phyloP scores from a whole-genome alignment of 2,888 invertebrate genomes.

The Micropterix aruncella region DNA sequence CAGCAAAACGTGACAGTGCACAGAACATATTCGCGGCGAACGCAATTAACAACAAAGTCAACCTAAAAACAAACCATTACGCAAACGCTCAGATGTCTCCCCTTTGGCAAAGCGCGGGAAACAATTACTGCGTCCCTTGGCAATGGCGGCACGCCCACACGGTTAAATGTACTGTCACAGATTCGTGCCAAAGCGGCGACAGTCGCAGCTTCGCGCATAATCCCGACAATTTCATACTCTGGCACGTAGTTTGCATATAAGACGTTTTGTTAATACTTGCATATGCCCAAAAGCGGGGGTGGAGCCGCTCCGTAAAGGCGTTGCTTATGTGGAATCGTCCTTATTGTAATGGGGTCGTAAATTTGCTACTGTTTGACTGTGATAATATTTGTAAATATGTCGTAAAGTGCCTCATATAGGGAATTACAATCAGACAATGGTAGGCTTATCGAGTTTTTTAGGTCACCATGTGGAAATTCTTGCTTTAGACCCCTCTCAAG shows the following conservation, averaged over 20 bases:
- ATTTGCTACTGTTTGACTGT: not conserved
- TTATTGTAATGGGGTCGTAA: not conserved
- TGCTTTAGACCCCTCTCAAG: too few relatives aligned
- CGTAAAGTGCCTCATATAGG: too few relatives aligned
- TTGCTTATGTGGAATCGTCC: slow-evolving; percentile 1
- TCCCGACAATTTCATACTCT: not conserved
- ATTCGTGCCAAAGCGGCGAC: not conserved
- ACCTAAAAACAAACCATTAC: too few relatives aligned
- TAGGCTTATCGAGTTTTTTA: too few relatives aligned
- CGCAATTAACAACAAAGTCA: too few relatives aligned
- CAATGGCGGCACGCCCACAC: not conserved
- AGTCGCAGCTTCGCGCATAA: not conserved
- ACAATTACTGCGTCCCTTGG: not conserved
- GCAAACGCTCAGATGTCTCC: too few relatives aligned
- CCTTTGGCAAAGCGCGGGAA: too few relatives aligned
- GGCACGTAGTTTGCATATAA: not conserved
- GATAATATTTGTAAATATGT: not conserved
- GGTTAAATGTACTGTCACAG: not conserved
- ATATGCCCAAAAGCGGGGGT: not conserved
- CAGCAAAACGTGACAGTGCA: too few relatives aligned
- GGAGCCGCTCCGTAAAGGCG: slow-evolving; percentile 8
- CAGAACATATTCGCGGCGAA: too few relatives aligned
- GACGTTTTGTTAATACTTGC: not conserved
- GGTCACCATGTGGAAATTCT: too few relatives aligned
- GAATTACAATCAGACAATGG: too few relatives aligned